Evolutionary conservation across 2,888 invertebrate genomes (phyloP).

Genomic region (Monochamus alternatus): DNA sequence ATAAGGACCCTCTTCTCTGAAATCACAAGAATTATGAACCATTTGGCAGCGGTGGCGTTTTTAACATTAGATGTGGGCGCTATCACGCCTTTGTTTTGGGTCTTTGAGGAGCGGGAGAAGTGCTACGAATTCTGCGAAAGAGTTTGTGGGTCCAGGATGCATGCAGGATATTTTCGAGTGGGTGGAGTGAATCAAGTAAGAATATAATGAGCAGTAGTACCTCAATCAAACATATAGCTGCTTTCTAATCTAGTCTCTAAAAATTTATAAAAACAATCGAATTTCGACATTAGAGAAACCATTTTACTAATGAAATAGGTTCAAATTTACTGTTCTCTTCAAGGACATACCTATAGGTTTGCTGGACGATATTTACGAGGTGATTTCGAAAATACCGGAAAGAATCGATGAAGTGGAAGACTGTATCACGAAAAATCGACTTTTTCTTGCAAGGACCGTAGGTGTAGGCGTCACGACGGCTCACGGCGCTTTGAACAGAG

Average conservation of each 20-base stretch:
- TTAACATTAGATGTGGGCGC: conserved; percentile 88
- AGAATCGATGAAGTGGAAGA: conserved; percentile 91
- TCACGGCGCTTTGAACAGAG: conserved; percentile 81
- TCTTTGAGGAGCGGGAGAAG: conserved; percentile 92
- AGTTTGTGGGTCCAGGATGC: conserved; percentile 87
- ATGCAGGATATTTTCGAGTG: conserved; percentile 86
- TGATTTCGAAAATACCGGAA: conserved; percentile 78
- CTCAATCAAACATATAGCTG: too few relatives aligned
- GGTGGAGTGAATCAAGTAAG: conserved; percentile 83
- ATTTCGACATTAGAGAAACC: too few relatives aligned
- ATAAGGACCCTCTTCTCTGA: conserved; percentile 83
- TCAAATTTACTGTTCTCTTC: conserved; percentile 25
- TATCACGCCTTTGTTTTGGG: conserved; percentile 93
- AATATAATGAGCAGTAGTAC: conserved; percentile 4
- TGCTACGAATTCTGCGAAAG: conserved; percentile 89
- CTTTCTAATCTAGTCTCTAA: too few relatives aligned
- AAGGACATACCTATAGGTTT: conserved; percentile 83
- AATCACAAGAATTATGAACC: conserved; percentile 83
- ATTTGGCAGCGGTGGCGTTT: conserved; percentile 80
- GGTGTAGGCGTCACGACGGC: conserved; percentile 83
- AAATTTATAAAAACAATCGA: too few relatives aligned
- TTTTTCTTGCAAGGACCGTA: conserved; percentile 81
- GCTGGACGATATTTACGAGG: conserved; percentile 85
- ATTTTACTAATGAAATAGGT: neutral
- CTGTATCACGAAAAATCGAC: conserved; percentile 81